phyloP scores from a whole-genome alignment of 2,888 invertebrate genomes.

The Psylliodes chrysocephalus region DNA sequence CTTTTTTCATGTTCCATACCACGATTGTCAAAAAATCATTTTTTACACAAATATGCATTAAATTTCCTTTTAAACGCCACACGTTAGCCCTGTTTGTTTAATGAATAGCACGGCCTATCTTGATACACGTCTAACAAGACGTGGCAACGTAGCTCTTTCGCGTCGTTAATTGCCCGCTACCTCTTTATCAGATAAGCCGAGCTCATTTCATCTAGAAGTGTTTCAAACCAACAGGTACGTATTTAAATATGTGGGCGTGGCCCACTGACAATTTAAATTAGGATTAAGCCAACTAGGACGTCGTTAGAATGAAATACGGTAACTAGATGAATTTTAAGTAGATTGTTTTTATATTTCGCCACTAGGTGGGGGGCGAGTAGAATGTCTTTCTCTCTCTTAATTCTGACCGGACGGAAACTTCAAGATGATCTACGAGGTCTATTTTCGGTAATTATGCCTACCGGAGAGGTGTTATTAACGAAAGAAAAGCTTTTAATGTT shows the following conservation, averaged over 20 bases:
- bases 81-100: background rate
- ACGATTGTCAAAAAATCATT: no score
- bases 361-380: constrained; percentile 25
- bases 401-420: constrained; percentile 41
- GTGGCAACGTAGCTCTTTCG: constrained; percentile 23
- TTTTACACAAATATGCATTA: no score
- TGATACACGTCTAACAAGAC: background rate
- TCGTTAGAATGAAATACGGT: constrained; percentile 52
- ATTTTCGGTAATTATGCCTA: constrained; percentile 26
- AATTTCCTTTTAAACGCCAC: background rate
- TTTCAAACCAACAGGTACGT: constrained; percentile 44
- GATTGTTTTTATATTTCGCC: constrained; percentile 48
- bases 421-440: constrained; percentile 39
- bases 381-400: background rate
- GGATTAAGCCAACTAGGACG: constrained; percentile 47
- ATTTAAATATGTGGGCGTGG: constrained; percentile 53
- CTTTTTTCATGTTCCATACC: no score
- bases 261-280: constrained; percentile 54
- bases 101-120: background rate
- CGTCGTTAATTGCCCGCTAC: constrained; percentile 38
- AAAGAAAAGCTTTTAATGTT: constrained; percentile 26
- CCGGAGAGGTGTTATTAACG: constrained; percentile 28
- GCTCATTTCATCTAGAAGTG: constrained; percentile 28
- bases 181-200: constrained; percentile 36
- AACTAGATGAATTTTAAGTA: constrained; percentile 54